Conservation (phyloP, 2,797 vertebrate genomes). For the Diceros bicornis region DNA sequence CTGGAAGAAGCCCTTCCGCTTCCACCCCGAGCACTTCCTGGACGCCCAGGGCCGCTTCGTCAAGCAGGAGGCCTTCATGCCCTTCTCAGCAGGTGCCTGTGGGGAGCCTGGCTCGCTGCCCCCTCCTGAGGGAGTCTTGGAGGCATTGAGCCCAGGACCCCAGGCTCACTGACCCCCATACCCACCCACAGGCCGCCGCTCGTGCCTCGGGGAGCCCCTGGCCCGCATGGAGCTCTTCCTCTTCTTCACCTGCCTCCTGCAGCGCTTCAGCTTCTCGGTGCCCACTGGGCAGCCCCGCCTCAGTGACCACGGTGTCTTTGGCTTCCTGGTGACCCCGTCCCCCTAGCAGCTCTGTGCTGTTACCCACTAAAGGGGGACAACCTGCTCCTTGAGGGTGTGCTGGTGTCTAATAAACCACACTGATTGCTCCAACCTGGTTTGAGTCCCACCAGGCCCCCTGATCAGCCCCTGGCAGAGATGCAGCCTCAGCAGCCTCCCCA, state of each 20-base stretch:
- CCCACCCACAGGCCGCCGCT: constrained; percentile 81
- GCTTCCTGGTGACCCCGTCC: background rate
- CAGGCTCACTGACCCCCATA: background rate
- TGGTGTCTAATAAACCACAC: background rate
- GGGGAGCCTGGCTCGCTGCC: accelerated
- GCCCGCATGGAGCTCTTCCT: constrained; percentile 89
- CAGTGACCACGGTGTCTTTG: accelerated
- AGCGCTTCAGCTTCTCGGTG: constrained; percentile 85
- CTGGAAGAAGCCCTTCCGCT: constrained; percentile 87
- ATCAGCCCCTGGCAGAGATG: accelerated
- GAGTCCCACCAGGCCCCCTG: too few species aligned
- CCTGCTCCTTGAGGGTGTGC: background rate
- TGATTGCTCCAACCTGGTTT: too few species aligned
- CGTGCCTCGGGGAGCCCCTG: constrained; percentile 86
- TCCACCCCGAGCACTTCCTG: constrained; percentile 88
- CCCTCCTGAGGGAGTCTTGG: accelerated
- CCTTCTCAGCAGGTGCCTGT: constrained; percentile 89
- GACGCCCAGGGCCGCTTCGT: constrained; percentile 83
- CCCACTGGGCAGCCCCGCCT: constrained; percentile 79
- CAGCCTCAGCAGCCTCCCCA: background rate
- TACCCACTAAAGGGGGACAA: constrained; percentile 23
- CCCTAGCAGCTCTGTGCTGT: constrained; percentile 80
- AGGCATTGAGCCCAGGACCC: accelerated
- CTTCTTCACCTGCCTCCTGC: constrained; percentile 88
- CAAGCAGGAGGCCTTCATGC: constrained; percentile 88